Conservation (phyloP, 2,113 vertebrate genomes). For the Passer domesticus region DNA sequence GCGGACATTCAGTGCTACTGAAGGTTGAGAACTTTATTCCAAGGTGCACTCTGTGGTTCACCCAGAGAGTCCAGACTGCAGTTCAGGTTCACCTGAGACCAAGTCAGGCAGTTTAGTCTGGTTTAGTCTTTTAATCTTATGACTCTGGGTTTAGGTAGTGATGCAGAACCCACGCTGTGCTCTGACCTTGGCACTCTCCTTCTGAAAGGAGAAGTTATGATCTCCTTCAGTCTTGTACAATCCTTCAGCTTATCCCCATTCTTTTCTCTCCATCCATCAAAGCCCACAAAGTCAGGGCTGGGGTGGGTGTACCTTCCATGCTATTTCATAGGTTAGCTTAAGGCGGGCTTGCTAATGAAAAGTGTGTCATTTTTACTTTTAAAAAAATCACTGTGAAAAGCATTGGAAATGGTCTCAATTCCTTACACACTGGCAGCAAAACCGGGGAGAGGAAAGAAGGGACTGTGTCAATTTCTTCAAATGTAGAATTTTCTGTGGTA, state of each 20-base stretch:
- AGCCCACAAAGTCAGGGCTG: neutral
- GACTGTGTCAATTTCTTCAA: neutral
- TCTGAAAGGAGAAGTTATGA: neutral
- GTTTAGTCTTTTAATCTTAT: neutral
- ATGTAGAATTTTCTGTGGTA: neutral
- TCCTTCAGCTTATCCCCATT: neutral
- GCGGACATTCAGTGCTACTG: neutral
- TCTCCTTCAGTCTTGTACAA: neutral
- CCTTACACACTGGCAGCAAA: neutral
- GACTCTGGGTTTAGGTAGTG: neutral
- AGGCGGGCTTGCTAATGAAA: neutral
- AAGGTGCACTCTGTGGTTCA: neutral
- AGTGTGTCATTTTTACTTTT: neutral
- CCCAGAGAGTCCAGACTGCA: neutral
- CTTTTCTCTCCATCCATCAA: neutral
- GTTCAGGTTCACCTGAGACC: neutral
- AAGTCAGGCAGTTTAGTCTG: neutral
- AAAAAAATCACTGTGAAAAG: neutral
- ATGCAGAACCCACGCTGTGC: rapidly evolving
- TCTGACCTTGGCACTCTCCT: neutral
- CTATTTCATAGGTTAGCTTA: neutral
- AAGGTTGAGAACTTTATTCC: neutral
- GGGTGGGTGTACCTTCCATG: rapidly evolving
- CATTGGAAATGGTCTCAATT: neutral
- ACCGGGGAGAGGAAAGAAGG: neutral